Conservation (phyloP, 2,888 invertebrate species). For the Chloroclystis v-ata region DNA sequence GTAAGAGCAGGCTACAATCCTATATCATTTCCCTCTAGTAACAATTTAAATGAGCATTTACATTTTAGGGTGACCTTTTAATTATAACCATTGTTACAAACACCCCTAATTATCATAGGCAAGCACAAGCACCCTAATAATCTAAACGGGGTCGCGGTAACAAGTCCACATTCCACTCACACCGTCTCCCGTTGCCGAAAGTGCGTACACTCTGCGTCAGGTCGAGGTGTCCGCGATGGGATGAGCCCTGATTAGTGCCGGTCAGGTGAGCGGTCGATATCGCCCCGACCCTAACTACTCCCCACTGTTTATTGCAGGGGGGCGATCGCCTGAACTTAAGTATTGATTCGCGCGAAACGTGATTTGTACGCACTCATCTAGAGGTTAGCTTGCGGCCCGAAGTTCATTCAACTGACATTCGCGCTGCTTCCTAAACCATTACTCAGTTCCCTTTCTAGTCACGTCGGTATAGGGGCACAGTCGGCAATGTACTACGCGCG, state of each 20-base stretch:
- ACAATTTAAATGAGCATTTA: neutral
- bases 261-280: slow-evolving; percentile 73
- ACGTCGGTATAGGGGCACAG: neutral
- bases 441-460: slow-evolving; percentile 21
- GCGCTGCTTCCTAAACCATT: slow-evolving; percentile 33
- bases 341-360: slow-evolving; percentile 79
- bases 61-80: neutral
- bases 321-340: slow-evolving; percentile 77
- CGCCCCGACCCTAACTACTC: slow-evolving; percentile 57
- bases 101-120: slow-evolving; percentile 37
- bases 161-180: slow-evolving; percentile 28
- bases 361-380: slow-evolving; percentile 78
- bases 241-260: slow-evolving; percentile 77
- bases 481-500: slow-evolving; percentile 16
- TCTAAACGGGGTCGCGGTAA: slow-evolving; percentile 38
- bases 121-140: slow-evolving; percentile 43
- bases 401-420: slow-evolving; percentile 42
- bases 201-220: slow-evolving; percentile 61
- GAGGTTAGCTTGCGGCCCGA: slow-evolving; percentile 64
- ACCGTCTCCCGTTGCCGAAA: slow-evolving; percentile 41
- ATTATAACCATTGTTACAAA: slow-evolving; percentile 14
- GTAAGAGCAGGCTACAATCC: too few relatives aligned
- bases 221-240: slow-evolving; percentile 70
- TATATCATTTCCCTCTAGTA: neutral
- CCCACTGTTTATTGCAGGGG: slow-evolving; percentile 73